Base-by-base conservation (phyloP, 2,888 invertebrate species). In the Drosophila kambysellisi region DNA sequence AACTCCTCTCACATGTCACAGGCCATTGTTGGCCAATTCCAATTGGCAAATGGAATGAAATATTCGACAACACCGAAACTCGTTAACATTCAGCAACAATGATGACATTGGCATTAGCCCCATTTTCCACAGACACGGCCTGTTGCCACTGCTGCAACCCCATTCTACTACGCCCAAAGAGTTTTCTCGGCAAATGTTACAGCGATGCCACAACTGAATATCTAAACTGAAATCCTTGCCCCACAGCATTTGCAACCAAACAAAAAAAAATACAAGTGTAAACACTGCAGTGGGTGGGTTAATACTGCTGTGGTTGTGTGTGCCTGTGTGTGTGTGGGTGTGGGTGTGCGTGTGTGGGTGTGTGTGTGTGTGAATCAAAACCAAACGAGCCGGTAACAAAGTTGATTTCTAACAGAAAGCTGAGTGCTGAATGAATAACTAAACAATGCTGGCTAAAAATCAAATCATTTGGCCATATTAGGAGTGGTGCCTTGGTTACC, bases 31-130 rank as follows among this genome's bases (percentile, higher is more conserved):
- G 25, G 0, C 48, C 60, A 43, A 51, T 69, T 30, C n/a, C 50
- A 30, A 61, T 30, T 57, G 52, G 35, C 35, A 57, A 70, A 43
- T 54, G 39, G 11, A 30, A 59, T 54, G 53, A 15, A 25, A 46
- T 46, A 46, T 67, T 59, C 30, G 33, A 17, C 35, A 60, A 25
- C 29, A 29, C 15, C 25, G 61, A 70, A 61, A 50, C 70, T 61
- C 60, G 70, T 70, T 60, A 70, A 54, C 60, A 70, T 33, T 46
- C 29, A 46, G 46, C 32, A 51, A 60, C 70, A 70, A 60, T 32
- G 58, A 48, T 12, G 33, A 32, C 37, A 33, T 54, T 69, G 35
- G 32, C 48, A 12, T 25, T n/a, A 4, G 39, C n/a, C 32, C 30
- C 25, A 58, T 51, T 62, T 52, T 25, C 4, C 46, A 25, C 25